These are phyloP conservation scores for Syrphus vitripennis DNA, from an alignment of 2,888 invertebrate genomes.

Conservation along the genomic window DNA sequence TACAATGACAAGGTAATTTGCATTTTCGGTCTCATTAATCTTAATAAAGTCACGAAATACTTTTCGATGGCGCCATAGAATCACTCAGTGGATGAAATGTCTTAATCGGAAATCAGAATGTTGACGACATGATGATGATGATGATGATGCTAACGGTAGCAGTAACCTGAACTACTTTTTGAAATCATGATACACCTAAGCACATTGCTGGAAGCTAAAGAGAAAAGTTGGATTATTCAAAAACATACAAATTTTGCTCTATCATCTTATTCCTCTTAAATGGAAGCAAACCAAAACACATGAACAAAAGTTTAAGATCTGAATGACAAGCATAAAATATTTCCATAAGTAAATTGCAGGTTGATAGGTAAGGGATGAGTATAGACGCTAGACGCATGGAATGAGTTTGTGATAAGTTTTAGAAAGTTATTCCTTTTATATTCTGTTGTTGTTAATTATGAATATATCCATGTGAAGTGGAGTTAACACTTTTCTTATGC, in stretches of 20 bases:
- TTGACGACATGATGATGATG: slow-evolving; percentile 53
- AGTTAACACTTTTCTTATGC: too few species aligned
- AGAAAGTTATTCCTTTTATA: background rate
- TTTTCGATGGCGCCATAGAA: slow-evolving; percentile 60
- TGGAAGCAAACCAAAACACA: slow-evolving; percentile 8
- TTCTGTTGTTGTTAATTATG: too few species aligned
- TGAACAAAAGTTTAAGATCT: slow-evolving; percentile 32
- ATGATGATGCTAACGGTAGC: background rate
- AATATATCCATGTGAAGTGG: too few species aligned
- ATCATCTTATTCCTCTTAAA: slow-evolving; percentile 33
- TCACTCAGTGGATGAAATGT: slow-evolving; percentile 64
- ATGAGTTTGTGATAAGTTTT: background rate
- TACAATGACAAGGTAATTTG: slow-evolving; percentile 71
- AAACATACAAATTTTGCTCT: slow-evolving; percentile 40
- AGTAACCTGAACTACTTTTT: slow-evolving; percentile 61
- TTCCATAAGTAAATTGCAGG: background rate
- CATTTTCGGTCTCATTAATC: slow-evolving; percentile 71
- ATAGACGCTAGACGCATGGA: background rate
- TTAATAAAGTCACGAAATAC: slow-evolving; percentile 70
- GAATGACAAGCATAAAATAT: slow-evolving; percentile 22
- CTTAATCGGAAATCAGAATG: slow-evolving; percentile 67
- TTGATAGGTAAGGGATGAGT: background rate
- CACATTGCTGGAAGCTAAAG: background rate
- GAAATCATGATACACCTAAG: background rate
- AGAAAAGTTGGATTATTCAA: slow-evolving; percentile 8